Percentiles rank a stretch among this genome's conserved stretches.
phyloP scores from a whole-genome alignment of 2,888 invertebrate genomes.

The Spisula solida region DNA sequence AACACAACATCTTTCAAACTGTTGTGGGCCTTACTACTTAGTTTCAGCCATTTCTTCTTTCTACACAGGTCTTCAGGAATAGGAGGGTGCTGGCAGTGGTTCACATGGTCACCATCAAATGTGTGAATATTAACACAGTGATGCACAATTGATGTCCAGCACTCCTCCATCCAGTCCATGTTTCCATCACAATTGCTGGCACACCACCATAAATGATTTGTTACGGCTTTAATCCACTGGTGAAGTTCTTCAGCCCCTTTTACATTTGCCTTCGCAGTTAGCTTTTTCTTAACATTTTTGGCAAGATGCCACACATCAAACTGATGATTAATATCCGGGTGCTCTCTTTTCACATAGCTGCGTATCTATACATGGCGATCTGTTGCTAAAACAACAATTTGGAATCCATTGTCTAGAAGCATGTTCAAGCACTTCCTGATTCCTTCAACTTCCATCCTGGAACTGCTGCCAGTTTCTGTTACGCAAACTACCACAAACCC shows the following conservation, averaged over 20 bases:
- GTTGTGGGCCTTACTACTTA: constrained; percentile 49
- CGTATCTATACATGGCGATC: constrained; percentile 60
- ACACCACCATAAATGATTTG: constrained; percentile 58
- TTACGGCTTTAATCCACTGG: constrained; percentile 41
- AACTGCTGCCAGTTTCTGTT: constrained; percentile 54
- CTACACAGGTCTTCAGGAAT: constrained; percentile 19
- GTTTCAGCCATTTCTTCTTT: constrained; percentile 55
- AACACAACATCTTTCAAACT: constrained; percentile 50
- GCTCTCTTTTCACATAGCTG: constrained; percentile 39
- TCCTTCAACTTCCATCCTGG: constrained; percentile 30
- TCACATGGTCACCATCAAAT: constrained; percentile 32
- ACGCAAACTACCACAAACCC: constrained; percentile 47
- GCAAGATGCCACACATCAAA: constrained; percentile 64
- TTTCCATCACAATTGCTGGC: constrained; percentile 48
- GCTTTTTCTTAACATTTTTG: constrained; percentile 43
- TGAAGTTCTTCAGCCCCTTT: constrained; percentile 46
- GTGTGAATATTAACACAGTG: constrained; percentile 44
- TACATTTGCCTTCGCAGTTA: constrained; percentile 36
- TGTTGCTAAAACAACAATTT: constrained; percentile 50
- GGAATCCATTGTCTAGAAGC: constrained; percentile 48
- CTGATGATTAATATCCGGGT: constrained; percentile 43
- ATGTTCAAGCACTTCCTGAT: constrained; percentile 49
- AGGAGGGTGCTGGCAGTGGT: constrained; percentile 40
- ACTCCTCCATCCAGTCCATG: constrained; percentile 49
- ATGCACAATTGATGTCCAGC: constrained; percentile 45